Conservation (phyloP, 2,797 vertebrate species). For the Forpus xanthops region DNA sequence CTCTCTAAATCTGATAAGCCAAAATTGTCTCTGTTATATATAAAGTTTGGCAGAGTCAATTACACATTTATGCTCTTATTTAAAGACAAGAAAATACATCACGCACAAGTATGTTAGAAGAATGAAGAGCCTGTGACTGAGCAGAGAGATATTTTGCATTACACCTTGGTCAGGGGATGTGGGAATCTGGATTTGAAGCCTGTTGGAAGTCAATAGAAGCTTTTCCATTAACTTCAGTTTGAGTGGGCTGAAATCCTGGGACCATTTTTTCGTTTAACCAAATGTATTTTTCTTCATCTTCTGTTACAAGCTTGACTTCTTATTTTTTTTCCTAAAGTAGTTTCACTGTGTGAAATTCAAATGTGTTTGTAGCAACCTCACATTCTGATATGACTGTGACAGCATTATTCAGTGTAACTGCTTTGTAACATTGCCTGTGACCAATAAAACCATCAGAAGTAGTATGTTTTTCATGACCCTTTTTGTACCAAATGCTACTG, state of each 20-base stretch:
- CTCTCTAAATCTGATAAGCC: neutral
- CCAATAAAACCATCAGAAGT: slow-evolving; percentile 35
- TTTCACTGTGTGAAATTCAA: slow-evolving; percentile 62
- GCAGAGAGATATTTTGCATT: neutral
- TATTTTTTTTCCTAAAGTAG: slow-evolving; percentile 1
- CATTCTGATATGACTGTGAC: slow-evolving; percentile 8
- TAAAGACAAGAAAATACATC: neutral
- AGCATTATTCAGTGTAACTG: slow-evolving; percentile 39
- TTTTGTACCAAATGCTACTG: neutral
- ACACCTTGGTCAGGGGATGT: neutral
- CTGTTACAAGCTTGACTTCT: neutral
- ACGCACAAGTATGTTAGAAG: slow-evolving; percentile 20
- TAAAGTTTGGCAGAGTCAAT: neutral
- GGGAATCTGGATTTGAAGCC: neutral
- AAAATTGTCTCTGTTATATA: neutral
- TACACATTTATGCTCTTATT: neutral
- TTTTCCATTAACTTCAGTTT: slow-evolving; percentile 1
- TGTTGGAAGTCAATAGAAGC: neutral
- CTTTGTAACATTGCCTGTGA: slow-evolving; percentile 15
- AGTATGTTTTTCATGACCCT: neutral
- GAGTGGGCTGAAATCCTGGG: neutral
- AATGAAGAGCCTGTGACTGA: neutral
- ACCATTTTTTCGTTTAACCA: slow-evolving; percentile 15
- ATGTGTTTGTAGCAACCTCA: slow-evolving; percentile 54
- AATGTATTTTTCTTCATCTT: slow-evolving; percentile 39